These are phyloP conservation scores for Penaeus chinensis DNA, from an alignment of 1,140 invertebrate species.

Conservation along the genomic window DNA sequence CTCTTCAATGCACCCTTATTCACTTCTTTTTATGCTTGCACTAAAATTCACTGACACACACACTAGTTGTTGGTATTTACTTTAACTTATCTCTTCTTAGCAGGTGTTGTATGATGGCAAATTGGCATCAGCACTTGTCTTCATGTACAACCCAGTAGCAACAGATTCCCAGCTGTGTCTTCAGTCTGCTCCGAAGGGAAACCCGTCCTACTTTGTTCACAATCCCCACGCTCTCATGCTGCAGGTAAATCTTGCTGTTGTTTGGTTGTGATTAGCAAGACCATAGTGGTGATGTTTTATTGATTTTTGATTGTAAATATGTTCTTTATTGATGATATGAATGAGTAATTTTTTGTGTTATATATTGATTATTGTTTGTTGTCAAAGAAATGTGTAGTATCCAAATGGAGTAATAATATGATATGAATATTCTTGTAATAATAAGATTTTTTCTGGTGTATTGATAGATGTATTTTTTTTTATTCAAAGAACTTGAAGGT, in stretches of 20 bases:
- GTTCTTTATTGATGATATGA: too few relatives aligned
- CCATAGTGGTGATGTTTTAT: too few relatives aligned
- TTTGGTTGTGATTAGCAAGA: too few relatives aligned
- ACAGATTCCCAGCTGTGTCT: conserved; percentile 97
- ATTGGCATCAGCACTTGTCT: conserved; percentile 94
- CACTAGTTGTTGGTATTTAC: conserved; percentile 45
- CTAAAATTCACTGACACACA: conserved; percentile 10
- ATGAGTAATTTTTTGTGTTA: background rate
- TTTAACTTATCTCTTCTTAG: conserved; percentile 60
- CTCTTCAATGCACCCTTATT: background rate
- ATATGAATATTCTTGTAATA: too few relatives aligned
- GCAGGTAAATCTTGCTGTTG: conserved; percentile 77
- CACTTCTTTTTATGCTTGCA: conserved; percentile 14
- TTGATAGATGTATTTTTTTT: background rate
- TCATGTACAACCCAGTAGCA: conserved; percentile 99
- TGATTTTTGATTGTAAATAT: too few relatives aligned
- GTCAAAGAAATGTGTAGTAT: too few relatives aligned
- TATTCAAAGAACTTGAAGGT: background rate
- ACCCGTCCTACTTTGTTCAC: conserved; percentile 97
- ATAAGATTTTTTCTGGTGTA: background rate
- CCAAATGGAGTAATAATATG: too few relatives aligned
- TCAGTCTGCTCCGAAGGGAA: conserved; percentile 96
- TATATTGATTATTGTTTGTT: background rate
- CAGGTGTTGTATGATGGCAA: conserved; percentile 98
- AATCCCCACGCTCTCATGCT: conserved; percentile 98